Conservation (phyloP, 2,797 vertebrate genomes). For the Threskiornis aethiopicus region DNA sequence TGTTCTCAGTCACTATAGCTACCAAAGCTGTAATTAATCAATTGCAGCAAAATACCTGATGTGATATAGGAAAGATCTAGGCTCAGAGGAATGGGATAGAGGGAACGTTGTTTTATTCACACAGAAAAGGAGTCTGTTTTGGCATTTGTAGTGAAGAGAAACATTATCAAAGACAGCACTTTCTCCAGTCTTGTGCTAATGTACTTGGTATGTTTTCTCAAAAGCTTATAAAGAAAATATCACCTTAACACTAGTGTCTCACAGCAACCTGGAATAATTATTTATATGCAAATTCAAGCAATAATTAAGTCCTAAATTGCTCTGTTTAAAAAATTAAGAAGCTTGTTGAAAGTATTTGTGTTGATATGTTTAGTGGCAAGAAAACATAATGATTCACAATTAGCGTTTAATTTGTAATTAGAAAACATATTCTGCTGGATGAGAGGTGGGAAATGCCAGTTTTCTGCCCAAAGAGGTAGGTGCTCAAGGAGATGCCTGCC, state of each 20-base stretch:
- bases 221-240: neutral
- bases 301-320: conserved; percentile 40
- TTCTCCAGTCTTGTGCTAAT: neutral
- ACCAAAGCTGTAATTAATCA: neutral
- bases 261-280: neutral
- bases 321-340: conserved; percentile 8
- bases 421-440: neutral
- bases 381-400: neutral
- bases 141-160: neutral
- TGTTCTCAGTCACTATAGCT: neutral
- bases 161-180: neutral
- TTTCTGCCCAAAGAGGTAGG: neutral
- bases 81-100: neutral
- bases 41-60: neutral
- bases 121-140: neutral
- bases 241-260: neutral
- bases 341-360: neutral
- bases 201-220: neutral
- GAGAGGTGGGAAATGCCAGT: neutral
- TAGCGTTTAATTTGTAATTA: conserved; percentile 45
- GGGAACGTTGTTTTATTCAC: neutral
- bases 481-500: neutral
- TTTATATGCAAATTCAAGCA: conserved; percentile 9
- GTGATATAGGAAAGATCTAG: neutral
- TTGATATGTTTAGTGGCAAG: conserved; percentile 8